Evolutionary conservation across 2,797 vertebrate species (phyloP), one percentile per base, ranked within the genome.

Genomic region (Manis crassicaudata): DNA sequence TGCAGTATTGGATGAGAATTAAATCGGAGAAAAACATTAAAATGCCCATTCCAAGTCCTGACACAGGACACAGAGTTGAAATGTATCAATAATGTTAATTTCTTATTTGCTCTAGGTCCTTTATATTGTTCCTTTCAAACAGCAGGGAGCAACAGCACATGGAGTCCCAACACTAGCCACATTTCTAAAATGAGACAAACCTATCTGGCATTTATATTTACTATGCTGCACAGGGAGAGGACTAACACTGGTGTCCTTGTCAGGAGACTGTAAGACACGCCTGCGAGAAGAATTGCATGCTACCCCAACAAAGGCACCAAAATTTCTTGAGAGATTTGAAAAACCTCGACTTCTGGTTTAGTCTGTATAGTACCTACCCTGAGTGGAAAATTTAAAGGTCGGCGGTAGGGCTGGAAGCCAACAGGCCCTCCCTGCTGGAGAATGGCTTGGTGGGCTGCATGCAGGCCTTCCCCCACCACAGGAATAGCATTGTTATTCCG

Each of bases 361-460:
- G 43, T 65, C 32, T 52, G 7, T 6, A 25, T 0, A 37, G 25
- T 14, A 96, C 96, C 76, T 67, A 99, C 99, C 99, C 99, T 99
- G 98, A 99, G 99, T 0, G 99, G 99, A 97, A 99, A 99, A 96
- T 99, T 99, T 88, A 99, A 98, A 95, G 99, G 99, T 95, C 99
- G 99, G 65, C 99, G 99, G 97, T 99, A 99, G 87, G 99, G 99
- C 98, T 99, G 99, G 98, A 99, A 99, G 96, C 99, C 99, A 35
- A 99, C 99, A 56, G 99, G 99, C 10, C 99, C 99, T 54, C 99
- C 99, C 97, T 99, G 99, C 86, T 99, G 99, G 86, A 99, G 98
- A 97, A 99, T 99, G 98, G 99, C 99, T 98, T 99, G 99, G 97
- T 99, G 99, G 80, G 99, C 99, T 16, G 99, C 99, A 65, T 99